phyloP scores from a whole-genome alignment of 2,888 invertebrate species.

The Nowickia ferox region DNA sequence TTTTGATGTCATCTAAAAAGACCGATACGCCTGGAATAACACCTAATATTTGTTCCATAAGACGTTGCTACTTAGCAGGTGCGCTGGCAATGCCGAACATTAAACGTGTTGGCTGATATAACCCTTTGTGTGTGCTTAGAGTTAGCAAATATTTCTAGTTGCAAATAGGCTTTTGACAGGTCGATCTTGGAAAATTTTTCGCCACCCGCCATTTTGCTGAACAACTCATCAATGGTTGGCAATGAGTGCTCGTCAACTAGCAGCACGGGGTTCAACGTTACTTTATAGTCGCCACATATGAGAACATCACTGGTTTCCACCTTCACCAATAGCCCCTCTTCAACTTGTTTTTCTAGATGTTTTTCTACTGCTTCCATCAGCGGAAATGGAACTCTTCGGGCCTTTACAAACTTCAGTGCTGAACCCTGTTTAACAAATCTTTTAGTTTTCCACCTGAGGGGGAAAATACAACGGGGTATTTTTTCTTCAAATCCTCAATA shows the following conservation, averaged over 20 bases:
- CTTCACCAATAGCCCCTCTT: slow-evolving; percentile 40
- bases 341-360: slow-evolving; percentile 24
- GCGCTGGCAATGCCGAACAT: slow-evolving; percentile 78
- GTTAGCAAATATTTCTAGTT: slow-evolving; percentile 74
- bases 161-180: slow-evolving; percentile 76
- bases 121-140: slow-evolving; percentile 78
- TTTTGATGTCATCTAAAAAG: slow-evolving; percentile 70
- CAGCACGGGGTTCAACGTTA: slow-evolving; percentile 60
- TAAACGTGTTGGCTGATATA: slow-evolving; percentile 76
- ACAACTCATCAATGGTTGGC: slow-evolving; percentile 65
- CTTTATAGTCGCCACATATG: slow-evolving; percentile 72
- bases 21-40: slow-evolving; percentile 74
- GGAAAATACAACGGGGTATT: neutral
- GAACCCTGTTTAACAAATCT: no score
- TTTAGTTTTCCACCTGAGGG: neutral
- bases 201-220: slow-evolving; percentile 73
- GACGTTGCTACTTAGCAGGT: slow-evolving; percentile 77
- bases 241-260: no score
- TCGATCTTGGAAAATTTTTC: slow-evolving; percentile 76
- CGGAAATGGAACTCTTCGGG: slow-evolving; percentile 30
- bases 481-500: neutral
- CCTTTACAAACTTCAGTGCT: slow-evolving; percentile 50
- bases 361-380: slow-evolving; percentile 55
- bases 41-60: slow-evolving; percentile 75
- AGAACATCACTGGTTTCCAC: slow-evolving; percentile 74